phyloP scores from a whole-genome alignment of 2,888 invertebrate species.

The Dorcus hopei region DNA sequence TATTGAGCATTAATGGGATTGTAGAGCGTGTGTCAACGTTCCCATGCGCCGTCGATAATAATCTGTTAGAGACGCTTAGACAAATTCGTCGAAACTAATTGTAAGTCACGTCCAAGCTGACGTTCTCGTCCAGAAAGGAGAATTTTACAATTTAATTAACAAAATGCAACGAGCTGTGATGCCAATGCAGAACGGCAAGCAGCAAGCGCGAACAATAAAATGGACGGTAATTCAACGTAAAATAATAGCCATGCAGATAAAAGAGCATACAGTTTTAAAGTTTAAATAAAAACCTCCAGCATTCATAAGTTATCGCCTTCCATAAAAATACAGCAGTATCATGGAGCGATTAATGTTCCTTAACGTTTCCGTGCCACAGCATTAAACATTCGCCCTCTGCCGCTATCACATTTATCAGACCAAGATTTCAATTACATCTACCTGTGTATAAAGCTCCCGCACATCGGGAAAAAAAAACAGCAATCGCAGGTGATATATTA shows the following conservation, averaged over 20 bases:
- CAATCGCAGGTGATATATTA: not conserved
- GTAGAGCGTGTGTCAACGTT: not conserved
- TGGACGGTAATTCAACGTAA: slow-evolving; percentile 12
- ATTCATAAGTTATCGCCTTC: slow-evolving; percentile 35
- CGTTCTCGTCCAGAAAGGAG: too few relatives aligned
- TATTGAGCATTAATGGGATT: slow-evolving; percentile 2
- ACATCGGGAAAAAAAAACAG: not conserved
- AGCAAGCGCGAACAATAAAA: slow-evolving; percentile 9
- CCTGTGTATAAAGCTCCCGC: slow-evolving; percentile 9
- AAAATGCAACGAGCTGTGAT: not conserved
- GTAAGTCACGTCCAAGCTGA: not conserved
- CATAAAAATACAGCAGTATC: slow-evolving; percentile 37
- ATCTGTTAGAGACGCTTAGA: not conserved
- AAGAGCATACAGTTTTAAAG: slow-evolving; percentile 26
- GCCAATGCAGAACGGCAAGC: not conserved
- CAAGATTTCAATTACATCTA: slow-evolving; percentile 38
- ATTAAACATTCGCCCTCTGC: slow-evolving; percentile 36
- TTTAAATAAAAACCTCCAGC: slow-evolving; percentile 29
- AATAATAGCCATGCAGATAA: slow-evolving; percentile 25
- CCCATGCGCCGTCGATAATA: not conserved
- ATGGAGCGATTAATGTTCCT: slow-evolving; percentile 41
- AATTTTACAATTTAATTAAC: not conserved
- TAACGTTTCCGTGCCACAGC: slow-evolving; percentile 40
- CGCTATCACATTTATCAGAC: slow-evolving; percentile 34
- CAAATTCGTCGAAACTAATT: not conserved